Conservation (phyloP, 2,797 vertebrate species). For the Echiichthys vipera region DNA sequence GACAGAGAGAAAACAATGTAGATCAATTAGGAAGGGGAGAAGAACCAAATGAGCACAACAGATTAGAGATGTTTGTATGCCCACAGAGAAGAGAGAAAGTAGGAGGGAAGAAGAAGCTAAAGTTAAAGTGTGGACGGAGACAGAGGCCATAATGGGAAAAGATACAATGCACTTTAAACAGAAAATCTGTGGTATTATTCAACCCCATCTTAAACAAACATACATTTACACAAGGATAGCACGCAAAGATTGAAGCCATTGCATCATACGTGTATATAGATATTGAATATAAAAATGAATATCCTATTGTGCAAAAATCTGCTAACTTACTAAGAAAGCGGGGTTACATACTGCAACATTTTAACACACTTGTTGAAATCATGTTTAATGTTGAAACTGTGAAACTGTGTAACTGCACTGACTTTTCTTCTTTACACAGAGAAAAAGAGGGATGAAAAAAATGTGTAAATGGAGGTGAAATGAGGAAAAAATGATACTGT, state of each 20-base stretch:
- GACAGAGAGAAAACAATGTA: constrained; percentile 12
- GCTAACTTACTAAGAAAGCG: too few species aligned
- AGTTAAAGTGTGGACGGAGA: neutral
- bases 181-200: neutral
- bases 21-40: constrained; percentile 38
- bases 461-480: neutral
- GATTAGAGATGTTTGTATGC: constrained; percentile 26
- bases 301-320: too few species aligned
- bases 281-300: too few species aligned
- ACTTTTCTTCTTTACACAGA: constrained; percentile 3
- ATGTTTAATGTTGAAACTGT: too few species aligned
- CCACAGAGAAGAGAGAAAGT: neutral
- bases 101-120: neutral
- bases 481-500: constrained; percentile 12
- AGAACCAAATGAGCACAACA: constrained; percentile 40
- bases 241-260: too few species aligned
- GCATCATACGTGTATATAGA: too few species aligned
- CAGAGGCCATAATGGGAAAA: neutral
- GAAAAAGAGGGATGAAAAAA: neutral
- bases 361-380: neutral
- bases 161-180: neutral
- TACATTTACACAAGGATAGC: neutral
- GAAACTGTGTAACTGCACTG: neutral
- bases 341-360: neutral
- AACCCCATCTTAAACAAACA: too few species aligned